Evolutionary conservation across 2,113 vertebrate species (phyloP).

Genomic region (Leucoraja erinaceus): DNA sequence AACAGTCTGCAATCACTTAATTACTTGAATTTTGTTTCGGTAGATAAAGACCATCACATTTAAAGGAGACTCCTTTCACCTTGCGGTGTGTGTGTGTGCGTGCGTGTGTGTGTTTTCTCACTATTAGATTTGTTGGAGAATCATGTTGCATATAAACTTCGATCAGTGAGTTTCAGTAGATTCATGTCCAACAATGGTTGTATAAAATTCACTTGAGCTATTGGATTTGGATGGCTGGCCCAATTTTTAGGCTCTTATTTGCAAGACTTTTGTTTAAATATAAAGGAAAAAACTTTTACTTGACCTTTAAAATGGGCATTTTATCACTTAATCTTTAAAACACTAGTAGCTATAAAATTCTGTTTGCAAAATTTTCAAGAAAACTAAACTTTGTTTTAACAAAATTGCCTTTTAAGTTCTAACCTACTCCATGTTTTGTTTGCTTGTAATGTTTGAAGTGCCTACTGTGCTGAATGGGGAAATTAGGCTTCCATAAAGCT

Average conservation of each 20-base stretch:
- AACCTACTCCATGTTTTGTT: slow-evolving; percentile 21
- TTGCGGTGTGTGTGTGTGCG: not conserved
- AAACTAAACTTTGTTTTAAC: slow-evolving; percentile 14
- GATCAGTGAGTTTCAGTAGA: not conserved
- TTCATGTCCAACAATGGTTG: not conserved
- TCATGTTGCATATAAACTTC: not conserved
- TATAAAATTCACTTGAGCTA: too few species aligned
- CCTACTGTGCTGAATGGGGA: slow-evolving; percentile 29
- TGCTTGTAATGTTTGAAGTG: slow-evolving; percentile 33
- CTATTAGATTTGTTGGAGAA: not conserved
- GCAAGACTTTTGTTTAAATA: not conserved
- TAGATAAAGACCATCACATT: not conserved
- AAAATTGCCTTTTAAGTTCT: slow-evolving; percentile 30
- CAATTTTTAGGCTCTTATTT: not conserved
- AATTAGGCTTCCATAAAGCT: slow-evolving; percentile 30
- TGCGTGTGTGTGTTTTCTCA: not conserved
- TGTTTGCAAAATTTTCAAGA: slow-evolving; percentile 7
- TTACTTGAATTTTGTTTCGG: not conserved
- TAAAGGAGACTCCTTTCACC: not conserved
- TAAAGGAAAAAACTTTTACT: not conserved
- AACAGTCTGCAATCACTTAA: not conserved
- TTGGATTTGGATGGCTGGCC: not conserved
- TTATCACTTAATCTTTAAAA: slow-evolving; percentile 6
- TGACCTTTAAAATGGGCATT: slow-evolving; percentile 28
- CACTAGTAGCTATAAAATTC: slow-evolving; percentile 22